Evolutionary conservation across 2,797 vertebrate species (phyloP), one percentile per base, ranked within the genome.

Genomic region (Pangasius sanitwongsei): DNA sequence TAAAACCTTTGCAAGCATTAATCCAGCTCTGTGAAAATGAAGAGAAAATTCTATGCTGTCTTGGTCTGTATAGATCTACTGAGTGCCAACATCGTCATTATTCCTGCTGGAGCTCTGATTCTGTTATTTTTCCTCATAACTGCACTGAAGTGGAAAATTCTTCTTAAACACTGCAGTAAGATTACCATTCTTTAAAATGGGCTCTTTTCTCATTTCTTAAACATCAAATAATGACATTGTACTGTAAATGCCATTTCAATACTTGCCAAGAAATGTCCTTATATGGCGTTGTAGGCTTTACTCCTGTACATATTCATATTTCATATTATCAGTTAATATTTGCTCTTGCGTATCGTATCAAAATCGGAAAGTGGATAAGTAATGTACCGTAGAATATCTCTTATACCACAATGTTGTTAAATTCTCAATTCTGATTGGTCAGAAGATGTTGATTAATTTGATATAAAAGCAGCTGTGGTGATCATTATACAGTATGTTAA

Each of bases 101-200:
- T 78, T 48, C 44, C 75, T 69, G 83, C 63, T 61, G 83, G 83
- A 70, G 74, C 23, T 18, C 20, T 89, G 74, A 37, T 85, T 55
- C 84, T 69, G 11, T 31, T 80, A 12, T 31, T 84, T 20, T 80
- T 7, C n/a, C 48, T 69, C 2, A 25, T 80, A 59, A 44, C 18
- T 28, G 63, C 53, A 18, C 61, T 80, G 83, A 88, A 78, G 25
- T 81, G 74, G 83, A 89, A 86, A 69, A n/a, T 11, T 65, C 53
- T 86, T 8, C 18, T 31, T 18, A 59, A 61, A 50, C 6, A 1
- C 8, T 80, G 37, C 83, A 70, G 88, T 89, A 89, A 85, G 88
- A 50, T 70, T 57, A 28, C 28, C 4, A 25, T 41, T 25, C 15
- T 57, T 57, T 57, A 9, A 55, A 18, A 53, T 59, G 8, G 15